These are phyloP conservation scores for Paraescarpia echinospica DNA, from an alignment of 1,140 invertebrate species.

Conservation along the genomic window DNA sequence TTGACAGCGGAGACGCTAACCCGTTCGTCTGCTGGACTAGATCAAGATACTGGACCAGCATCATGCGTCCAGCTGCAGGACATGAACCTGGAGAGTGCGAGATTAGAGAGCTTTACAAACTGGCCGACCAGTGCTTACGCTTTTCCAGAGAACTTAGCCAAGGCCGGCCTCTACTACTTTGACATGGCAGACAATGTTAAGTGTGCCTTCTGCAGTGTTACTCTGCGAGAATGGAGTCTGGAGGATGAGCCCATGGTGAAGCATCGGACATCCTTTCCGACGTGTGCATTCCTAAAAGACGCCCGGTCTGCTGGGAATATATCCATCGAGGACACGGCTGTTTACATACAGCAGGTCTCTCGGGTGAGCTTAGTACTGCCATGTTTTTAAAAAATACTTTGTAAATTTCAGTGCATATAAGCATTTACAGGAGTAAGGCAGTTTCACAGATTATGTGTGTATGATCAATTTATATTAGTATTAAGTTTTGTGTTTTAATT, in stretches of 20 bases:
- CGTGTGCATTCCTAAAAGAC: constrained; percentile 70
- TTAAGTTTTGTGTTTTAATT: no score
- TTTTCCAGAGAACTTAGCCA: constrained; percentile 5
- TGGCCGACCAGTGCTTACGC: neutral
- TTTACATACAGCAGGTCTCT: neutral
- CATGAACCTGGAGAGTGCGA: no score
- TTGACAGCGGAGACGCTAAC: no score
- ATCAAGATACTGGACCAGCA: no score
- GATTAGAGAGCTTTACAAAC: neutral
- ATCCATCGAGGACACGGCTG: neutral
- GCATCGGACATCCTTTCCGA: constrained; percentile 80
- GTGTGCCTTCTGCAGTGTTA: constrained; percentile 84
- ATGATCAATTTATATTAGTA: no score
- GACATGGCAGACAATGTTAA: constrained; percentile 77
- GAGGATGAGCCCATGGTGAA: constrained; percentile 84
- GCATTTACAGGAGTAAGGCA: no score
- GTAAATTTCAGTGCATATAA: no score
- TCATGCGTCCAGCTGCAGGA: no score
- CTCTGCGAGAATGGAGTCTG: constrained; percentile 83
- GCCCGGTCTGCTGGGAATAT: neutral
- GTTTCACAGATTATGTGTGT: no score
- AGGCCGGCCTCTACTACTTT: constrained; percentile 42
- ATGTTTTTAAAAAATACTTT: neutral
- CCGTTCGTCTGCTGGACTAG: no score
- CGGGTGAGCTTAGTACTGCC: neutral